Base-by-base conservation (phyloP, 2,888 invertebrate genomes). In the Drosophila nr. perissopoda region DNA sequence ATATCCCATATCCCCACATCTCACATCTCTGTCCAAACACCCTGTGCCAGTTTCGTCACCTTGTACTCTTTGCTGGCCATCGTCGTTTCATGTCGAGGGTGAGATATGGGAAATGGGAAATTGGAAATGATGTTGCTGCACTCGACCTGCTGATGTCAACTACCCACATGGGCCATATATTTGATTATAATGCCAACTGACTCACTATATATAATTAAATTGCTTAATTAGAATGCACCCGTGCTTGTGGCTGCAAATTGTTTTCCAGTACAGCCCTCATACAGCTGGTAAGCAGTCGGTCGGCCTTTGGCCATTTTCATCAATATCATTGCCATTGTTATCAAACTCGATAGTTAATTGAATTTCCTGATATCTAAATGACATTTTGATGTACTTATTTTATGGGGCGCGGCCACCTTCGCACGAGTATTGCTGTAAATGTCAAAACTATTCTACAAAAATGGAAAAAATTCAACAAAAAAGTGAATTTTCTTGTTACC, bases 341-440 rank as follows among this genome's bases (percentile, higher is more conserved):
- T 87, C 87, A 83, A 77, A 84, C 74, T 87, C 75, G 54, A 78
- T 74, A 65, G 69, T 65, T 88, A 86, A 84, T 88, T 84, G 87
- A 76, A 88, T 86, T 88, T 67, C 27, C 57, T 63, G 70, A 63
- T 80, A 80, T 71, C 81, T 67, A 72, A 86, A 83, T 80, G 73
- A 56, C 52, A 80, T 78, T 79, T 65, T 76, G 58, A 72, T 79
- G 76, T 79, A 61, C 61, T 29, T 57, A 21, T 16, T 57, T 64
- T 48, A 21, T 29, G 1, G 33, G 6, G 8, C 27, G 56, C 25
- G 56, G 27, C 51, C 18, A 51, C 25, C 21, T 25, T 18, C 33
- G 10, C 45, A 33, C 42, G 25, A 25, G 1, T 53, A 48, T 57
- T 42, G 34, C 38, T 72, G 63, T 64, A 38, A 54, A 60, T 64